Evolutionary conservation across 2,888 invertebrate species (phyloP).

Genomic region (Cactoblastis cactorum): DNA sequence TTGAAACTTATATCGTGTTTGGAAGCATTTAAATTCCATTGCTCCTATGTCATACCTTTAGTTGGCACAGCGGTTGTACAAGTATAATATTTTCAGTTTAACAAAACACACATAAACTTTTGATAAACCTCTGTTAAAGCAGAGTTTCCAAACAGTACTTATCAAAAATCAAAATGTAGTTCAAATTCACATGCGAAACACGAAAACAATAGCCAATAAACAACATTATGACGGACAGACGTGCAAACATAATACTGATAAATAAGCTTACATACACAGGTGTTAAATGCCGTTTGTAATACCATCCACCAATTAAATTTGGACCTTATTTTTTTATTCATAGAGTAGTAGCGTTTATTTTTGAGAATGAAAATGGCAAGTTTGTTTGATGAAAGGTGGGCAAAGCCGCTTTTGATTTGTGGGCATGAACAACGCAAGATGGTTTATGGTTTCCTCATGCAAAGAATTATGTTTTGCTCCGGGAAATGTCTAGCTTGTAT

Average conservation of each 20-base stretch:
- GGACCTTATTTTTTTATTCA: constrained; percentile 14
- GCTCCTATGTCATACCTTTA: no score
- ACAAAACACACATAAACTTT: no score
- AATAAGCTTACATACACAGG: constrained; percentile 36
- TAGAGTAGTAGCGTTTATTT: constrained; percentile 23
- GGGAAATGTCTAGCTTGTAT: constrained; percentile 23
- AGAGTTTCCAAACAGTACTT: not conserved
- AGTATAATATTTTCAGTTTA: no score
- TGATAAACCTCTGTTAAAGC: no score
- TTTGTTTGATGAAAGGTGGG: constrained; percentile 38
- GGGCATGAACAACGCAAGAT: constrained; percentile 53
- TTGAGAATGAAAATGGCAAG: constrained; percentile 24
- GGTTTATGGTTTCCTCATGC: constrained; percentile 66
- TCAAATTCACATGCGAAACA: constrained; percentile 14
- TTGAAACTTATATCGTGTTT: no score
- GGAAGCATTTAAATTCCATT: no score
- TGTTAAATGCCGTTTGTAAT: constrained; percentile 18
- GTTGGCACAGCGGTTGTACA: no score
- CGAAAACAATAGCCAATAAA: constrained; percentile 58
- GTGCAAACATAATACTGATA: constrained; percentile 34
- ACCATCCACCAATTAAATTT: constrained; percentile 12
- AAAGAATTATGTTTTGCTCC: constrained; percentile 43
- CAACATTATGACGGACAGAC: constrained; percentile 54
- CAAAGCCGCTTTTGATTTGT: constrained; percentile 66
- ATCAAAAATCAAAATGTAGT: constrained; percentile 14